Evolutionary conservation across 64 coral and sea anemone genomes (phyloP), one percentile per base, ranked within the genome.

Genomic region (Actinia tenebrosa): DNA sequence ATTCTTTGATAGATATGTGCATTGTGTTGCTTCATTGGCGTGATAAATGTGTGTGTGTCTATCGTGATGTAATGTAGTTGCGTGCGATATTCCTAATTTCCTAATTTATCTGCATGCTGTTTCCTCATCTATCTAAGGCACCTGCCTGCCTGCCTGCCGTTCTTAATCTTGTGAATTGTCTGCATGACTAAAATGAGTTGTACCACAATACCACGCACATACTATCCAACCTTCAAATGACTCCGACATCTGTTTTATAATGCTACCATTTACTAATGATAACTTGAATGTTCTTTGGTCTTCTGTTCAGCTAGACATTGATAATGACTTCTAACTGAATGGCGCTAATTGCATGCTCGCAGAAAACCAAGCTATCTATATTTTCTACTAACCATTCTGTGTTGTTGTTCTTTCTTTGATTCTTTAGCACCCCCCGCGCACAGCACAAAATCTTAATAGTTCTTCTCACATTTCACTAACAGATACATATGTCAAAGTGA

Each of bases 401-500:
- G 47, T 25, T 69, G 0, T 20, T 69, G 3, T 69, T n/a, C 7
- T 22, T 8, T 5, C 64, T 69, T 69, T 69, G 22, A 69, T 69
- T n/a, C 7, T 20, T 69, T 69, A 10, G n/a, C n/a, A 75, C 69
- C 56, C 11, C 30, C 30, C 30, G 30, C 30, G 42, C 69, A 75
- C 25, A 75, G 26, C 22, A 53, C 79, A 22, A 3, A 50, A 81
- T 22, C 43, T 50, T 81, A 81, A 81, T 20, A 18, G 7, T 81
- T 81, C 27, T 93, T 86, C 13, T 86, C 81, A 64, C 79, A 53
- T 87, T 84, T 47, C 82, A 89, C 90, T 99, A 84, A 88, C 91
- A 99, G 97, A 99, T 94, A 91, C 97, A 81, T 99, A 99, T 64
- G 97, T 99, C 61, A 99, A 99, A 91, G 93, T 99, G 58, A 92